Conservation (phyloP, 2,113 vertebrate species). For the Syrmaticus mikado region DNA sequence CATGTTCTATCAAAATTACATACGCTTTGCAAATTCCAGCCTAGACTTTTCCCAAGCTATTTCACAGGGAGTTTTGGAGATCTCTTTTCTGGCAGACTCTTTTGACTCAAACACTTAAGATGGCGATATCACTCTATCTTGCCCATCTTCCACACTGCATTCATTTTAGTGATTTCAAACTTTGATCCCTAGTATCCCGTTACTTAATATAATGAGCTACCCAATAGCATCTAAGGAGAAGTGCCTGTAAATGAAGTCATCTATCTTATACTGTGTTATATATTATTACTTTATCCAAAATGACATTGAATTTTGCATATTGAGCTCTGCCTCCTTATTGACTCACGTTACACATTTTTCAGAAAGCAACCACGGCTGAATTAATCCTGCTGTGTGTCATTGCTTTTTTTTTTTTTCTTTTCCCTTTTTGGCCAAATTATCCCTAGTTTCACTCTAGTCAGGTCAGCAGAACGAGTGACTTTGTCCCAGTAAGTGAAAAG, state of each 20-base stretch:
- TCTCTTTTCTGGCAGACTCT: neutral
- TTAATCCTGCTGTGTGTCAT: neutral
- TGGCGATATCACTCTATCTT: neutral
- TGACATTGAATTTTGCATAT: neutral
- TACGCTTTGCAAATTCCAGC: neutral
- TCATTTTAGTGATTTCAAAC: slow-evolving; percentile 29
- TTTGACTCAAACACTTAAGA: neutral
- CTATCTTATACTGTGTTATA: neutral
- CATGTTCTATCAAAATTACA: neutral
- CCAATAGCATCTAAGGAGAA: neutral
- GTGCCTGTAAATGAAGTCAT: neutral
- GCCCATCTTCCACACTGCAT: neutral
- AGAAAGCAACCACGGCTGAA: neutral
- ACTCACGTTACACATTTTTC: neutral
- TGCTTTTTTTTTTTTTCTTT: neutral
- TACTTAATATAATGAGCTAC: neutral
- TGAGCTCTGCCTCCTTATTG: neutral
- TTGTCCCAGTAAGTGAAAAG: neutral
- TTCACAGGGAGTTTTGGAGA: neutral
- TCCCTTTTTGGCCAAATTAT: neutral
- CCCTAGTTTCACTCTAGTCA: neutral
- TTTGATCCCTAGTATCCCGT: slow-evolving; percentile 9
- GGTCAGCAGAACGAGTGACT: neutral
- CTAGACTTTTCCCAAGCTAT: neutral
- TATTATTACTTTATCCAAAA: neutral